Evolutionary conservation across 2,113 vertebrate species (phyloP).

Genomic region (Ornithorhynchus anatinus): DNA sequence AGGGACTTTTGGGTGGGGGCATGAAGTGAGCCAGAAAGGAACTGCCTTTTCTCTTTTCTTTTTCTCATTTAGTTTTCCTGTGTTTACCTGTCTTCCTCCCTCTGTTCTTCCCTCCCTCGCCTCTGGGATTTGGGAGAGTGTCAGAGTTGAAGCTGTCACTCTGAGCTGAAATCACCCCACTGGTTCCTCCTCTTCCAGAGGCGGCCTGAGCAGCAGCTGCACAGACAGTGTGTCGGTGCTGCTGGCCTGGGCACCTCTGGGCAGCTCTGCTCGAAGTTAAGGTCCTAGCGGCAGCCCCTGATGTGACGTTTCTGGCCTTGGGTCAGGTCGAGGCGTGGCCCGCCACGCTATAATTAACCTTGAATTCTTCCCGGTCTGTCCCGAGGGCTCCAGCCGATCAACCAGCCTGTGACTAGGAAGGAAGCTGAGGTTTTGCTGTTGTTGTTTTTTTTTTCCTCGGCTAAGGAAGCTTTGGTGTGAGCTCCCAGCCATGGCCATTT

Average conservation of each 20-base stretch:
- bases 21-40: not conserved
- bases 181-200: too few relatives aligned
- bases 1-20: not conserved
- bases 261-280: not conserved
- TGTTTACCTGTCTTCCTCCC: not conserved
- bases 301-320: too few relatives aligned
- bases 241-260: not conserved
- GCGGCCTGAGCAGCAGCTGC: not conserved
- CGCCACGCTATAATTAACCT: not conserved
- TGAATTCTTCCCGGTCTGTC: not conserved
- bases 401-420: not conserved
- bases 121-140: not conserved
- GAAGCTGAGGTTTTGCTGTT: not conserved
- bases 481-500: not conserved
- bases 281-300: too few relatives aligned
- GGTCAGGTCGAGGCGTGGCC: not conserved
- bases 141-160: not conserved
- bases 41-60: not conserved
- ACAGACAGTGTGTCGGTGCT: not conserved
- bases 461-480: not conserved
- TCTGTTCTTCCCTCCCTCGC: not conserved
- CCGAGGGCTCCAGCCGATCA: not conserved
- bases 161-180: not conserved
- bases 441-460: not conserved
- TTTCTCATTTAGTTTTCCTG: not conserved